A percentile compares a stretch with the other conserved stretches of the same genome.
Conservation (phyloP, 1,140 invertebrate species). For the Octopus sinensis region DNA sequence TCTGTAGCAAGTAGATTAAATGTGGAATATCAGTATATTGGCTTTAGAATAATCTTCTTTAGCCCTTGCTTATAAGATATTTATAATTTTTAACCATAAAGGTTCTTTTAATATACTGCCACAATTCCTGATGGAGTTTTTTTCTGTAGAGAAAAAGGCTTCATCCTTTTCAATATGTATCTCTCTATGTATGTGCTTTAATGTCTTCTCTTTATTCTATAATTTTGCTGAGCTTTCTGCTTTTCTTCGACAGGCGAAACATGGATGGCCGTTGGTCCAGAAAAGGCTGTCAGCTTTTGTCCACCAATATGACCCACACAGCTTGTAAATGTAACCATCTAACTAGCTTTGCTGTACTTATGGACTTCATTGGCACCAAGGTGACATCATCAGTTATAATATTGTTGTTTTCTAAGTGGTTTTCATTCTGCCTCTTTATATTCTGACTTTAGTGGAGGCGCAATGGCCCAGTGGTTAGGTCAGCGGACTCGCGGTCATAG, state of each 20-base stretch:
- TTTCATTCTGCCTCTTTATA: no score
- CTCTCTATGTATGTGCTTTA: not conserved
- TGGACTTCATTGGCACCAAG: conserved; percentile 48
- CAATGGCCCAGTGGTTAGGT: no score
- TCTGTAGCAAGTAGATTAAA: no score
- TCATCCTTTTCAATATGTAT: not conserved
- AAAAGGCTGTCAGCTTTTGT: conserved; percentile 80
- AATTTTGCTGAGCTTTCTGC: not conserved
- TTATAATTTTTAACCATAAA: not conserved
- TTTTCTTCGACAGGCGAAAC: conserved; percentile 13
- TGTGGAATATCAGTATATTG: no score
- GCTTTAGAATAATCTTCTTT: no score
- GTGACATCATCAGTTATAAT: conserved; percentile 15
- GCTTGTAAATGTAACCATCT: conserved; percentile 90
- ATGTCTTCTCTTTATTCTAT: not conserved
- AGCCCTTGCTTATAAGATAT: not conserved
- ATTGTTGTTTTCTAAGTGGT: no score
- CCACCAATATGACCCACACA: conserved; percentile 83
- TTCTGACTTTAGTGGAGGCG: no score
- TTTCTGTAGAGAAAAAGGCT: no score
- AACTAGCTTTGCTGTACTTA: conserved; percentile 86
- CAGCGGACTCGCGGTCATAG: no score
- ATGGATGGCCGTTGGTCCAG: conserved; percentile 70
- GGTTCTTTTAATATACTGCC: not conserved
- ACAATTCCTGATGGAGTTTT: no score